A percentile compares a stretch with the other conserved stretches of the same genome.
phyloP scores from a whole-genome alignment of 2,888 invertebrate species.

The Polia nebulosa region DNA sequence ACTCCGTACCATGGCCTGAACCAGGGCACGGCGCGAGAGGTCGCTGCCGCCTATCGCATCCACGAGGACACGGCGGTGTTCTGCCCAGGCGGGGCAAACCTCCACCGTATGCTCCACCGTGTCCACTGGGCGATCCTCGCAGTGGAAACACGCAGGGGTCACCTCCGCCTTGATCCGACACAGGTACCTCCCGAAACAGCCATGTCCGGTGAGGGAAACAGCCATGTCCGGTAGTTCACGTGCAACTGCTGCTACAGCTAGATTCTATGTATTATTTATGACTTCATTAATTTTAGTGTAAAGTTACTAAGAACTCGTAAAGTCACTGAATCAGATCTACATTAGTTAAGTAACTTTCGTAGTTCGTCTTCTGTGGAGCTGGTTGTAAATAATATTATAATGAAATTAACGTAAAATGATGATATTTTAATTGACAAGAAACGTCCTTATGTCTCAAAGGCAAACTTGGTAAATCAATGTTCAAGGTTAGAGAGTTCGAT shows the following conservation, averaged over 20 bases:
- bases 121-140: too few relatives aligned
- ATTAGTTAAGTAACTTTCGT: conserved; percentile 14
- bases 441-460: conserved; percentile 15
- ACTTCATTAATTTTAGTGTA: conserved; percentile 15
- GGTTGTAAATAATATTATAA: neutral
- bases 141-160: too few relatives aligned
- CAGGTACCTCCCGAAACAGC: too few relatives aligned
- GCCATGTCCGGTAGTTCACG: neutral
- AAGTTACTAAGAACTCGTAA: conserved; percentile 1
- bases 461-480: conserved; percentile 14
- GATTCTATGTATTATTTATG: conserved; percentile 21
- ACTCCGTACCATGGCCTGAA: too few relatives aligned
- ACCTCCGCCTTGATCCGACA: too few relatives aligned
- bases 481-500: conserved; percentile 17
- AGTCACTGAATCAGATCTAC: conserved; percentile 1
- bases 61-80: too few relatives aligned
- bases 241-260: neutral
- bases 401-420: neutral
- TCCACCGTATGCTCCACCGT: too few relatives aligned
- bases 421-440: conserved; percentile 4
- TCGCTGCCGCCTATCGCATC: too few relatives aligned
- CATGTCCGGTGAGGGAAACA: too few relatives aligned
- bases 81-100: too few relatives aligned
- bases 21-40: too few relatives aligned
- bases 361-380: neutral